Conservation (phyloP, 2,113 vertebrate genomes). For the Callaeas wilsoni region DNA sequence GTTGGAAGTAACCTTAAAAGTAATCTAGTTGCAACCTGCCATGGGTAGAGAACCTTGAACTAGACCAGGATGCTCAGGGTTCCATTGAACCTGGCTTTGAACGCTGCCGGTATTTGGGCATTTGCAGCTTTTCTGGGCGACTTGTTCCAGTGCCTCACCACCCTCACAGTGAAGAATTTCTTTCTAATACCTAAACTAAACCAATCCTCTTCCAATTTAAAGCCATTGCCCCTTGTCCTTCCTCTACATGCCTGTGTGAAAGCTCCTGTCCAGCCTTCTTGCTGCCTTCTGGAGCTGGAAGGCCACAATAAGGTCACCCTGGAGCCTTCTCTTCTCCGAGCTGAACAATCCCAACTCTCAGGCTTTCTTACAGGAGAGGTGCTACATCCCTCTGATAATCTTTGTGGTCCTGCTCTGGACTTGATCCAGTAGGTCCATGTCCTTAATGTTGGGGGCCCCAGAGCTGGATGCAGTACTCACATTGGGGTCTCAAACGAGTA, state of each 20-base stretch:
- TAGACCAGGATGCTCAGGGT: neutral
- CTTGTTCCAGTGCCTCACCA: neutral
- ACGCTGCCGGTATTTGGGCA: fast-evolving
- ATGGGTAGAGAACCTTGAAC: neutral
- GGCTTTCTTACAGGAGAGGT: neutral
- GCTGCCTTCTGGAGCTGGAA: neutral
- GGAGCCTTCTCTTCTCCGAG: neutral
- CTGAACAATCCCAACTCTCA: neutral
- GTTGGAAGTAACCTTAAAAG: neutral
- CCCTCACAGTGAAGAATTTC: neutral
- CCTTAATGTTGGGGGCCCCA: too few relatives aligned
- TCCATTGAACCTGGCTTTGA: too few relatives aligned
- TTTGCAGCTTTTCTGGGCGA: neutral
- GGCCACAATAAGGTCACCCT: neutral
- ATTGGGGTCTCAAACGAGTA: neutral
- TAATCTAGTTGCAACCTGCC: neutral
- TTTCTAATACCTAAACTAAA: neutral
- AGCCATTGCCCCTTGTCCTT: neutral
- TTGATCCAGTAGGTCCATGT: neutral
- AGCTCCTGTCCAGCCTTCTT: neutral
- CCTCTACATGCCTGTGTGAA: neutral
- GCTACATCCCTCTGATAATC: neutral
- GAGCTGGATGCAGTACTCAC: neutral
- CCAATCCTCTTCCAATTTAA: neutral
- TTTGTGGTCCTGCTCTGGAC: neutral